phyloP scores from a whole-genome alignment of 2,113 vertebrate species.

The Mustela nigripes region DNA sequence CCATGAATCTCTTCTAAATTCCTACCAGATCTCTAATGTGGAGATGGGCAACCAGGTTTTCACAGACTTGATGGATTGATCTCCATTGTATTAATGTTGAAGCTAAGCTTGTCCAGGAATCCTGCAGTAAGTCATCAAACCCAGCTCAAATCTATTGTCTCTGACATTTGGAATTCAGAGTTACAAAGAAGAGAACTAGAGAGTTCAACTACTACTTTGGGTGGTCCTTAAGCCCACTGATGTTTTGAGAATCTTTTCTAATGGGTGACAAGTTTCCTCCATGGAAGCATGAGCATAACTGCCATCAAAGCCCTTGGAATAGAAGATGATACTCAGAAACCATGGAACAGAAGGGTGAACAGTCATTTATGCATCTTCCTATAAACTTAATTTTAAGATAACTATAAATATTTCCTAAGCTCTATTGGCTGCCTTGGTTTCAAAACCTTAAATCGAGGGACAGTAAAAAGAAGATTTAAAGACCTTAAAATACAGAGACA shows the following conservation, averaged over 20 bases:
- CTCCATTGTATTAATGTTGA: background rate
- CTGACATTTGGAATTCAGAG: background rate
- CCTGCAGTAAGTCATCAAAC: background rate
- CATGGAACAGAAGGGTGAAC: background rate
- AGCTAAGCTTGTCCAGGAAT: background rate
- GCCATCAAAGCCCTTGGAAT: background rate
- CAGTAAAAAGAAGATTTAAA: constrained; percentile 8
- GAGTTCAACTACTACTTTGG: background rate
- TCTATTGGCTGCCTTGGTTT: background rate
- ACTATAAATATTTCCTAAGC: background rate
- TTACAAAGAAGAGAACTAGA: background rate
- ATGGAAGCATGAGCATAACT: background rate
- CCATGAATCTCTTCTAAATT: background rate
- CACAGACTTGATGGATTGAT: background rate
- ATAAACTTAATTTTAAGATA: constrained; percentile 1
- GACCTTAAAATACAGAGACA: background rate
- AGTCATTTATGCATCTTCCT: background rate
- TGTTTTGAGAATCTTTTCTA: background rate
- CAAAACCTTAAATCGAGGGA: background rate
- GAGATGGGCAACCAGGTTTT: background rate
- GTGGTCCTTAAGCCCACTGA: background rate
- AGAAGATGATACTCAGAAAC: background rate
- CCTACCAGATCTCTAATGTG: background rate
- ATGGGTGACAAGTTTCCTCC: background rate
- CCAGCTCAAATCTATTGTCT: background rate